Conservation (phyloP, 1,140 invertebrate genomes). For the Tetragnatha versicolor region DNA sequence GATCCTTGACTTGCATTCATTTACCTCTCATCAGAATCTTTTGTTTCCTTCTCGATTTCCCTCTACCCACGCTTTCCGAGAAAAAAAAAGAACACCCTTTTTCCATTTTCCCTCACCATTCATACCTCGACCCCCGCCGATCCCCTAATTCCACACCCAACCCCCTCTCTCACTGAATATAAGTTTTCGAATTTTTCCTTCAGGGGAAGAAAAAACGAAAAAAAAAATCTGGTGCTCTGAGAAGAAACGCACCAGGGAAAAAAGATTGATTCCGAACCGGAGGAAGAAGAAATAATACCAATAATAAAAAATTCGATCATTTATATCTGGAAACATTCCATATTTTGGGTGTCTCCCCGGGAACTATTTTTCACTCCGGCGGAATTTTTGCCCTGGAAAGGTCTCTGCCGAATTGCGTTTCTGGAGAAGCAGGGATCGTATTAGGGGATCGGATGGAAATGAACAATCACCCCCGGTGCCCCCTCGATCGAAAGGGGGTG, state of each 20-base stretch:
- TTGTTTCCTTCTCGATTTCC: too few relatives aligned
- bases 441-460: too few relatives aligned
- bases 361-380: slow-evolving; percentile 17
- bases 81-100: not conserved
- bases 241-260: too few relatives aligned
- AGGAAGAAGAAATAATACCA: too few relatives aligned
- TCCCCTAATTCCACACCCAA: not conserved
- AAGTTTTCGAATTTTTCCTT: slow-evolving; percentile 10
- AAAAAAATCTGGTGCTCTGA: too few relatives aligned
- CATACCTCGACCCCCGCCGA: not conserved
- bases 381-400: not conserved
- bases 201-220: not conserved
- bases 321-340: slow-evolving; percentile 30
- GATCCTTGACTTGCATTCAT: too few relatives aligned
- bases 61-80: too few relatives aligned
- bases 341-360: not conserved
- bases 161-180: not conserved
- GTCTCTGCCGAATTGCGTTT: not conserved
- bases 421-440: too few relatives aligned
- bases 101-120: not conserved
- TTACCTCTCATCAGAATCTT: too few relatives aligned
- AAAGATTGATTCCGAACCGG: slow-evolving; percentile 1
- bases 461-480: too few relatives aligned
- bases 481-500: too few relatives aligned
- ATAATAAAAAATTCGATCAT: slow-evolving; percentile 18